Evolutionary conservation across 2,888 invertebrate genomes (phyloP), one percentile per base, ranked within the genome.

Genomic region (Gerris lacustris): DNA sequence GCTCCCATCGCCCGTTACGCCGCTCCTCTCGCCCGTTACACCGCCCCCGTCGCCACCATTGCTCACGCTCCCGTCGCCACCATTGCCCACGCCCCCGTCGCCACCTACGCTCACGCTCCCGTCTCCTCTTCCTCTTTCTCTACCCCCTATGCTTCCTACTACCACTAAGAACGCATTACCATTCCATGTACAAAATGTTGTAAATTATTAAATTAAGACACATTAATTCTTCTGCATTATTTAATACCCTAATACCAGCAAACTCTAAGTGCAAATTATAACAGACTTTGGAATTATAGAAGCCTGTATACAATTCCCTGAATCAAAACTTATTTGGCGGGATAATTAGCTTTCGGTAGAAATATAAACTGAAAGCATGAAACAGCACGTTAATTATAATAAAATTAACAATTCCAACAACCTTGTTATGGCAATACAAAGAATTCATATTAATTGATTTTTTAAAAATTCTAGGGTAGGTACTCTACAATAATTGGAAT

Each of bases 1-100:
- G 55, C 55, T 55, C 55, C 55, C 55, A 55, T 55, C 55, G 55
- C 55, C 15, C 55, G 55, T 55, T 55, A 55, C 55, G 55, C 55
- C 15, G 55, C 55, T 55, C 55, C 55, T 15, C 9, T 55, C 55
- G 55, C 55, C 15, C 55, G 55, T 55, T 55, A 73, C 69, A 69
- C 71, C 55, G 72, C 73, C 45, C 70, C 70, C 6, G 67, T 69
- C n/a, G 71, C 68, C 6, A 67, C 63, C 63, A 31, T 47, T 31
- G 67, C 72, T 5, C 67, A 71, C 67, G 72, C 73, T 45, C 70
- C 70, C 6, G 67, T 69, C n/a, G 71, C 68, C 6, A 67, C 63
- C 63, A 31, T 47, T 31, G 67, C 72, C 9, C 67, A 71, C 67
- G 74, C 71, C 63, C 80, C 79, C 45, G 72, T 71, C 43, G 72